A percentile compares a stretch with the other conserved stretches of the same genome.
Evolutionary conservation across 2,113 vertebrate genomes (phyloP).

Genomic region (Halcyon malimbica): DNA sequence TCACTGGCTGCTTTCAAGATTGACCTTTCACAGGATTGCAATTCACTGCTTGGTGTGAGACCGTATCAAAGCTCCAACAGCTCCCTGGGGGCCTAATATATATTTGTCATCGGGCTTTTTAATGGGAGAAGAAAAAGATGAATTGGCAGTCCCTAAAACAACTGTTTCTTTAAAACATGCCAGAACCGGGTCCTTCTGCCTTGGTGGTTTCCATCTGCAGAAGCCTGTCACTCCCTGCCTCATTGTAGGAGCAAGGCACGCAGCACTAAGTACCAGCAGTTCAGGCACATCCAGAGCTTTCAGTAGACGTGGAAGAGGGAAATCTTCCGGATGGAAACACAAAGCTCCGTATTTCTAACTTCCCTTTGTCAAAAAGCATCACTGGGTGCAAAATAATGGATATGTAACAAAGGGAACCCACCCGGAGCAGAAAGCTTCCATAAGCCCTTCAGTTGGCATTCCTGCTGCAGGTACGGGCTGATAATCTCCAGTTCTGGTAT

Average conservation of each 20-base stretch:
- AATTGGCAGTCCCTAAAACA: background rate
- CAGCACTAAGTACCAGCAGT: background rate
- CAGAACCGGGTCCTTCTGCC: background rate
- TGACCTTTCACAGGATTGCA: accelerated
- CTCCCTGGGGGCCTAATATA: background rate
- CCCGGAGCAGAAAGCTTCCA: background rate
- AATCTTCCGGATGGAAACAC: background rate
- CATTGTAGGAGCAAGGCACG: background rate
- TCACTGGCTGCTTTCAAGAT: background rate
- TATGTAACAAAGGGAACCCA: background rate
- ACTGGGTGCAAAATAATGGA: background rate
- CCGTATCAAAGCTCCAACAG: background rate
- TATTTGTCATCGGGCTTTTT: background rate
- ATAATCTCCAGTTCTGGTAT: background rate
- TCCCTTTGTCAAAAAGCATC: background rate
- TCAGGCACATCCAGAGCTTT: background rate
- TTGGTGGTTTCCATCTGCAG: background rate
- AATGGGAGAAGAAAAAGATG: background rate
- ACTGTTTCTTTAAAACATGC: background rate
- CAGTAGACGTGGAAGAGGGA: background rate
- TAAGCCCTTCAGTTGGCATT: background rate
- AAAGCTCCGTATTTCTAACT: background rate
- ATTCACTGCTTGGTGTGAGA: background rate
- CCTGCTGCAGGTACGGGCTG: background rate
- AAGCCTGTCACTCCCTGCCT: background rate